Percentiles rank a stretch among this genome's conserved stretches.
Evolutionary conservation across 1,140 invertebrate genomes (phyloP).

Genomic region (Euwallacea fornicatus): DNA sequence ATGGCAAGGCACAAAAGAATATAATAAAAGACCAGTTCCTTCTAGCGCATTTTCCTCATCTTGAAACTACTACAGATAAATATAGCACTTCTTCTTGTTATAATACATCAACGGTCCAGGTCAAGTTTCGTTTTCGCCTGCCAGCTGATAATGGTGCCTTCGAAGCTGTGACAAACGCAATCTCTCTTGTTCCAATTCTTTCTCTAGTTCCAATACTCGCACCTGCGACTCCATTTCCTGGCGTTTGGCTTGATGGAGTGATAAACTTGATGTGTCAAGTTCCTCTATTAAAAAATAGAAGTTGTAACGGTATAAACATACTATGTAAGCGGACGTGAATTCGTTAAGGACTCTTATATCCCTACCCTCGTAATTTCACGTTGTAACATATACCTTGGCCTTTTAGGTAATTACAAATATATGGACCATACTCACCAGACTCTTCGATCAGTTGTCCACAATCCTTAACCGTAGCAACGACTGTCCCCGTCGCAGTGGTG

Average conservation of each 20-base stretch:
- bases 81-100: conserved; percentile 29
- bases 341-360: neutral
- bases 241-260: conserved; percentile 91
- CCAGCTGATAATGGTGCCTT: conserved; percentile 90
- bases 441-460: conserved; percentile 86
- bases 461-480: conserved; percentile 90
- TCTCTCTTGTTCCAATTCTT: conserved; percentile 85
- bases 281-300: conserved; percentile 65
- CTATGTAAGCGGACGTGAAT: neutral
- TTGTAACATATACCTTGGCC: no score
- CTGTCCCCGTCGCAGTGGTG: conserved; percentile 84
- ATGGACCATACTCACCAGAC: conserved; percentile 37
- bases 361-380: no score
- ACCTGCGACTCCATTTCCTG: conserved; percentile 96
- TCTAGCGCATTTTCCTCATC: neutral
- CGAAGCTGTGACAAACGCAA: conserved; percentile 79
- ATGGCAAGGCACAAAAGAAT: no score
- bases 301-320: conserved; percentile 18
- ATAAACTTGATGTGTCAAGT: conserved; percentile 85
- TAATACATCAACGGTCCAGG: conserved; percentile 24
- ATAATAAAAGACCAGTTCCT: neutral
- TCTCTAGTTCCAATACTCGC: conserved; percentile 89
- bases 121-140: conserved; percentile 58
- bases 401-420: neutral
- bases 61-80: conserved; percentile 14